These are phyloP conservation scores for Catagonus wagneri DNA, from an alignment of 2,113 vertebrate genomes.

Conservation along the genomic window DNA sequence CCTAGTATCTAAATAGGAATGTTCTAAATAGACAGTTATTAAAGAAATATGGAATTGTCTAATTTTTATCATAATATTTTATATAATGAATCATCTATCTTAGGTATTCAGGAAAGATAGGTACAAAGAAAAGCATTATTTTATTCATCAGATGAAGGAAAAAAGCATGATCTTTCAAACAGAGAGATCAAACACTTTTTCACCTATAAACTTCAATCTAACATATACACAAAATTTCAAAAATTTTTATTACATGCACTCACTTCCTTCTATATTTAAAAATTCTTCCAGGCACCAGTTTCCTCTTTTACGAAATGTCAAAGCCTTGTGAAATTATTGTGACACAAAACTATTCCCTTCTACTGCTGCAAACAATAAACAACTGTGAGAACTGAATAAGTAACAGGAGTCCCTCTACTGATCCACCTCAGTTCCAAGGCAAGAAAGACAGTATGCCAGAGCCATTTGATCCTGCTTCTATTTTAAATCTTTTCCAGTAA, in stretches of 20 bases:
- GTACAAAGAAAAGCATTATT: slow-evolving; percentile 55
- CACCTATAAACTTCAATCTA: slow-evolving; percentile 56
- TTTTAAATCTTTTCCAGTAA: slow-evolving; percentile 53
- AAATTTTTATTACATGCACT: slow-evolving; percentile 55
- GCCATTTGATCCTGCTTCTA: not conserved
- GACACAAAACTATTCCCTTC: slow-evolving; percentile 59
- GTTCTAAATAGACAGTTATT: slow-evolving; percentile 67
- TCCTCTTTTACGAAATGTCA: slow-evolving; percentile 49
- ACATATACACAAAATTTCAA: slow-evolving; percentile 47
- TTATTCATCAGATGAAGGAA: slow-evolving; percentile 73
- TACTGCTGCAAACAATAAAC: slow-evolving; percentile 28
- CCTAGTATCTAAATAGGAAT: slow-evolving; percentile 45
- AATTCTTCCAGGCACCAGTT: slow-evolving; percentile 32
- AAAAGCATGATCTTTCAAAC: slow-evolving; percentile 45
- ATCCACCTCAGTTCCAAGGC: not conserved
- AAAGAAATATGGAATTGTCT: slow-evolving; percentile 63
- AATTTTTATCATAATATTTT: slow-evolving; percentile 48
- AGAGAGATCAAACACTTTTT: slow-evolving; percentile 61
- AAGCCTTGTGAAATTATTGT: slow-evolving; percentile 53
- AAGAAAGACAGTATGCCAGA: slow-evolving; percentile 34
- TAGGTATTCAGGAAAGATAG: slow-evolving; percentile 57
- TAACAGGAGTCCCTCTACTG: not conserved
- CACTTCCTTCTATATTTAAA: slow-evolving; percentile 48
- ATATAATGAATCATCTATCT: slow-evolving; percentile 12
- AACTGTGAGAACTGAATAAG: slow-evolving; percentile 59